Conservation (phyloP, 2,113 vertebrate species). For the Siphamia tubifer region DNA sequence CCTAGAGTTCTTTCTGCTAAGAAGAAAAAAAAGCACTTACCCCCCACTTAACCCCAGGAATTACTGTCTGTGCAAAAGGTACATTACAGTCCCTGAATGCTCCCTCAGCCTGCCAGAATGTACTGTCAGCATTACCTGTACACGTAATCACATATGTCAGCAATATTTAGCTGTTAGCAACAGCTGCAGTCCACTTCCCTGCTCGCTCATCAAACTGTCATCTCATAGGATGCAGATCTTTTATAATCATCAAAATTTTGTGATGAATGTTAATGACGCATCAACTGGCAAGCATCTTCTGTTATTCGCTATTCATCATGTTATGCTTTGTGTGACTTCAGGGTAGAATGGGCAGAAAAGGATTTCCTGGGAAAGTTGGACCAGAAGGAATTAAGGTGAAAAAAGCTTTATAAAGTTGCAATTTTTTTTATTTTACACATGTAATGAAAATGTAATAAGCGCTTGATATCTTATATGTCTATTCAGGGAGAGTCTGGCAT, state of each 20-base stretch:
- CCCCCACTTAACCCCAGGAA: conserved; percentile 15
- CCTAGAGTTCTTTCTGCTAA: conserved; percentile 31
- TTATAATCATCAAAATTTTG: not conserved
- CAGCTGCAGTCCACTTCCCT: conserved; percentile 4
- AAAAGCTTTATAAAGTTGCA: not conserved
- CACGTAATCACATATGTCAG: not conserved
- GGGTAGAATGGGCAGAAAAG: conserved; percentile 89
- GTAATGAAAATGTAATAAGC: not conserved
- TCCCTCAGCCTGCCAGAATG: conserved; percentile 20
- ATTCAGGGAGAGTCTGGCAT: conserved; percentile 89
- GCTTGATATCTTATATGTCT: conserved; percentile 8
- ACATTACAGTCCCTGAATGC: conserved; percentile 23
- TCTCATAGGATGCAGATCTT: conserved; percentile 7
- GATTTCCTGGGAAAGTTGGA: conserved; percentile 89
- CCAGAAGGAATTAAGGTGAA: conserved; percentile 89
- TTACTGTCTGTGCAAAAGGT: conserved; percentile 34
- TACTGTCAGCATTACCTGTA: conserved; percentile 38
- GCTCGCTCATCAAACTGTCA: conserved; percentile 4
- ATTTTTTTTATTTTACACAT: not conserved
- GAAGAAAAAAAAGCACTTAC: conserved; percentile 24
- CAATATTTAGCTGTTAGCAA: not conserved
- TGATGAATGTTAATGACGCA: conserved; percentile 10
- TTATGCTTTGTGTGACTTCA: conserved; percentile 63
- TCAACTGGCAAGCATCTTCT: not conserved
- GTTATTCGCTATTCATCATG: conserved; percentile 3